Conservation (phyloP, 2,797 vertebrate species). For the Chaetophractus vellerosus region DNA sequence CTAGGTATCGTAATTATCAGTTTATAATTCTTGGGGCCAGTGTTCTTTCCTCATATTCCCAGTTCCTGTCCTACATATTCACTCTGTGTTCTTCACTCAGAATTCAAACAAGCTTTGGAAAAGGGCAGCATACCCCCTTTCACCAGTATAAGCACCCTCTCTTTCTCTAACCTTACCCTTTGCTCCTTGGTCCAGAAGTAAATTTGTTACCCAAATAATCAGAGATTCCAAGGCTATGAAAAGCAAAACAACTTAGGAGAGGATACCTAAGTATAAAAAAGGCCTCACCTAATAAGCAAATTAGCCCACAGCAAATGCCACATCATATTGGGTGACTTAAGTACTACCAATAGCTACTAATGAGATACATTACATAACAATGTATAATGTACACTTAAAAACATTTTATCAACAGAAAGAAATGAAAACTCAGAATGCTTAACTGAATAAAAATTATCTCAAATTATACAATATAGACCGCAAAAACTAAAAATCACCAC, state of each 20-base stretch:
- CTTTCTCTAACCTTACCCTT: slow-evolving; percentile 45
- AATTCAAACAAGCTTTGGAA: neutral
- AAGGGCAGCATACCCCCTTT: neutral
- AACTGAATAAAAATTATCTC: slow-evolving; percentile 47
- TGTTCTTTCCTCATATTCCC: neutral
- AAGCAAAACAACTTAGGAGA: slow-evolving; percentile 24
- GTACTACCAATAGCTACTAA: slow-evolving; percentile 11
- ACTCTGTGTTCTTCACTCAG: neutral
- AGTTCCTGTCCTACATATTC: slow-evolving; percentile 52
- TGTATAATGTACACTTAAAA: neutral
- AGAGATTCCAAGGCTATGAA: neutral
- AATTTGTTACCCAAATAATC: slow-evolving; percentile 38
- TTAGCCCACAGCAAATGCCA: slow-evolving; percentile 24
- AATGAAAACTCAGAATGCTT: slow-evolving; percentile 62
- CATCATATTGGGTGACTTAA: neutral
- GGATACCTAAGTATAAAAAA: slow-evolving; percentile 46
- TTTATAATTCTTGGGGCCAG: slow-evolving; percentile 23
- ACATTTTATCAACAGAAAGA: slow-evolving; percentile 57
- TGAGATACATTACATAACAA: neutral
- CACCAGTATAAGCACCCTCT: neutral
- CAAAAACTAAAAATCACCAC: slow-evolving; percentile 53
- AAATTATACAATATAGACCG: slow-evolving; percentile 24
- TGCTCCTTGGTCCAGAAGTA: slow-evolving; percentile 22
- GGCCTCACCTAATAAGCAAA: slow-evolving; percentile 24
- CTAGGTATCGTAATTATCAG: neutral